These are phyloP conservation scores for Epizoanthus scotinus DNA, from an alignment of 92 coral and sea anemone genomes.

Conservation along the genomic window DNA sequence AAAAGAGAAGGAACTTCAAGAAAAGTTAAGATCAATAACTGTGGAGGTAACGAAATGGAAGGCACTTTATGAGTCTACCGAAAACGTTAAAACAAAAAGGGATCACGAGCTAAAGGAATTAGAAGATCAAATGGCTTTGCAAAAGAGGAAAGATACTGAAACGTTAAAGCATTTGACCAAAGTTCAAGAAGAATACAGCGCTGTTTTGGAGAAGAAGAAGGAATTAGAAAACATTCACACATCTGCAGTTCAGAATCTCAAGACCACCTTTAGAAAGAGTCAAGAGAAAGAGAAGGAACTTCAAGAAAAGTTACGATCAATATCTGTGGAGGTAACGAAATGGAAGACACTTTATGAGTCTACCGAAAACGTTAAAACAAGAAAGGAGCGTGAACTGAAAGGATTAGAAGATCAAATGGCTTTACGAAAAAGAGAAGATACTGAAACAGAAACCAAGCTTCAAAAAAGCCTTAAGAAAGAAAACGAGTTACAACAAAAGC, in stretches of 20 bases:
- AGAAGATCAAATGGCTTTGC: conserved; percentile 7
- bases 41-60: neutral
- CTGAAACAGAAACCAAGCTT: neutral
- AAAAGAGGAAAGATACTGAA: neutral
- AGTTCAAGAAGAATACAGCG: neutral
- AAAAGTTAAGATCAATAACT: neutral
- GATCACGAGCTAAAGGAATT: conserved; percentile 2
- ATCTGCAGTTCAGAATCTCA: neutral
- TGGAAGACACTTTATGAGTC: conserved; percentile 10
- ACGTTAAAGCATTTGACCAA: too few relatives aligned
- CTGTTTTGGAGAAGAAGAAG: neutral
- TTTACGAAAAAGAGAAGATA: neutral
- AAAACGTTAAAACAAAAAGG: neutral
- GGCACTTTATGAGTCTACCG: conserved; percentile 1
- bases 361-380: neutral
- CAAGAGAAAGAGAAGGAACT: neutral
- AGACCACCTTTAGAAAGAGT: neutral
- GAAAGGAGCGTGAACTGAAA: conserved; percentile 5
- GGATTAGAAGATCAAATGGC: conserved; percentile 15
- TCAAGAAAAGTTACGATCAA: neutral
- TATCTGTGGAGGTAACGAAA: neutral
- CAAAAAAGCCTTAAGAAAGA: neutral
- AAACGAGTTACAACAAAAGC: conserved; percentile 2
- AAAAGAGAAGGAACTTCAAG: neutral
- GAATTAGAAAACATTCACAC: neutral